Evolutionary conservation across 2,113 vertebrate genomes (phyloP).

Genomic region (Microcebus tavaratra): DNA sequence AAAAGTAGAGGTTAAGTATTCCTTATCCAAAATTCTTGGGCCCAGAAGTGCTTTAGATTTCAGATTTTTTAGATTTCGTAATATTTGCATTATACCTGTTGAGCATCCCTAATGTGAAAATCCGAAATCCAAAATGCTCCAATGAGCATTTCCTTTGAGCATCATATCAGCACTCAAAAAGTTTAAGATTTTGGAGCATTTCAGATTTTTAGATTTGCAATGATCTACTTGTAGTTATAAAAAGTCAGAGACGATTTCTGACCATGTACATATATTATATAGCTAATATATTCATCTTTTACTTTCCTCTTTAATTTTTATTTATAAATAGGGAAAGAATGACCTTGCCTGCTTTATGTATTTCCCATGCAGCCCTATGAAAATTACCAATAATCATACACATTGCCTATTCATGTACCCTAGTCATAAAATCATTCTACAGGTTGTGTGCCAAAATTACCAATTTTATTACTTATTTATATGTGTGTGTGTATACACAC

Average conservation of each 20-base stretch:
- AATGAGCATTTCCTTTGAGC: neutral
- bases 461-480: slow-evolving; percentile 5
- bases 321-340: neutral
- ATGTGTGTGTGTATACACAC: no score
- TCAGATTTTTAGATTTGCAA: neutral
- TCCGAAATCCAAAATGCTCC: neutral
- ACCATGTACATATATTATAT: neutral
- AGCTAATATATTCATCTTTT: slow-evolving; percentile 17
- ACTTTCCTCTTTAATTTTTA: neutral
- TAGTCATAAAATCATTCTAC: slow-evolving; percentile 10
- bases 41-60: neutral
- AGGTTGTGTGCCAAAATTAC: neutral
- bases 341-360: neutral
- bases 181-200: neutral
- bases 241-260: slow-evolving; percentile 11
- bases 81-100: neutral
- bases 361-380: neutral
- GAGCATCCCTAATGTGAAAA: neutral
- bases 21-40: neutral
- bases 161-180: neutral
- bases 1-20: neutral
- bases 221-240: neutral
- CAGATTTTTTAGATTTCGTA: neutral
- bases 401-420: neutral
- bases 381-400: slow-evolving; percentile 41